Conservation (phyloP, 2,113 vertebrate genomes). For the Myiozetetes cayanensis region DNA sequence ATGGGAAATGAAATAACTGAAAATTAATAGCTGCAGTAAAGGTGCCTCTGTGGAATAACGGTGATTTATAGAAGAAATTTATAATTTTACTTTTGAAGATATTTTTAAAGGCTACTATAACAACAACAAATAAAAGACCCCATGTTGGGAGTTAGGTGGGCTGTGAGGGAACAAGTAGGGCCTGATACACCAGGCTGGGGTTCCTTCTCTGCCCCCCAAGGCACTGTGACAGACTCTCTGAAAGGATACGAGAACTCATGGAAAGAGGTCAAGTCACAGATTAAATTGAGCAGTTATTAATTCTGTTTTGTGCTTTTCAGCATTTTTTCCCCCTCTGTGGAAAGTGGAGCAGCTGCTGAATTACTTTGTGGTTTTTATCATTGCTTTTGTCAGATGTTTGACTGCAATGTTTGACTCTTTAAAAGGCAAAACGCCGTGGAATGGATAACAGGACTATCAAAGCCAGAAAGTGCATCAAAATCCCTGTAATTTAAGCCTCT, state of each 20-base stretch:
- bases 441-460: not conserved
- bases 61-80: not conserved
- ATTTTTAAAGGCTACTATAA: not conserved
- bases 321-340: not conserved
- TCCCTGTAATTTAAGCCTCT: not conserved
- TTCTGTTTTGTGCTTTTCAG: not conserved
- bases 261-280: not conserved
- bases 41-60: not conserved
- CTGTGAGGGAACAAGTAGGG: not conserved
- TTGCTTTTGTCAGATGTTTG: not conserved
- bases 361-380: not conserved
- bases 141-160: not conserved
- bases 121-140: too few relatives aligned
- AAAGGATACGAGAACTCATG: rapidly evolving
- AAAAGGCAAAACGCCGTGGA: not conserved
- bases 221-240: rapidly evolving
- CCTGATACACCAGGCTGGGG: not conserved
- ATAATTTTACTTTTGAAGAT: not conserved
- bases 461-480: not conserved
- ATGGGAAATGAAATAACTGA: too few relatives aligned
- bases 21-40: not conserved
- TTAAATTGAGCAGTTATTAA: not conserved
- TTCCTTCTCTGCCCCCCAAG: rapidly evolving
- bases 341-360: not conserved
- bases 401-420: too few relatives aligned